Conservation (phyloP, 1,140 invertebrate genomes). For the Drosophila persimilis region DNA sequence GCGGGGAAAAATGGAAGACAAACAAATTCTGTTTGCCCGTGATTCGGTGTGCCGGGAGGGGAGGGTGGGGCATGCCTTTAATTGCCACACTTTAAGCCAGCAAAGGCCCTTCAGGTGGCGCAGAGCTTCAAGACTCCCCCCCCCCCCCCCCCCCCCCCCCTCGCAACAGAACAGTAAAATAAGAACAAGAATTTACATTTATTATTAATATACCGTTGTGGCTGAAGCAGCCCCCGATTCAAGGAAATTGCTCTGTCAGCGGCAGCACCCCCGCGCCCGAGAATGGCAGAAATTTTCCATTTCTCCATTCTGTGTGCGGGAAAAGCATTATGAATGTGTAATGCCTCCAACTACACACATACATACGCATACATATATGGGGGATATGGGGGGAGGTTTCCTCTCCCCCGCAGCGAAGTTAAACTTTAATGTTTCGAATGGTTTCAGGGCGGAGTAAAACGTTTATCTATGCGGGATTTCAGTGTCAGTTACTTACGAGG, state of each 20-base stretch:
- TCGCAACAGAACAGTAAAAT: constrained; percentile 14
- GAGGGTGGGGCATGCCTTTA: constrained; percentile 42
- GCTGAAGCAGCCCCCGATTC: constrained; percentile 8
- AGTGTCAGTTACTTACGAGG: too few species aligned
- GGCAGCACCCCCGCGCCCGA: constrained; percentile 8
- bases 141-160: too few species aligned
- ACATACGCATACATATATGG: neutral
- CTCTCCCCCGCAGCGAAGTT: too few species aligned
- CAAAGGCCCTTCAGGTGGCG: constrained; percentile 15
- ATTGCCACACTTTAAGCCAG: constrained; percentile 71
- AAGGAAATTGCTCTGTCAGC: constrained; percentile 47
- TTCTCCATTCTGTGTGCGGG: constrained; percentile 20
- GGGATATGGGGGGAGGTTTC: too few species aligned
- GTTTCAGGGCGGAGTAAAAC: too few species aligned
- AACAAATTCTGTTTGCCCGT: constrained; percentile 32
- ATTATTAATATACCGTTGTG: constrained; percentile 74
- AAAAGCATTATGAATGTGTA: constrained; percentile 64
- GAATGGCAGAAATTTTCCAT: constrained; percentile 34
- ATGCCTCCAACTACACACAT: constrained; percentile 32
- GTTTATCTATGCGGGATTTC: too few species aligned
- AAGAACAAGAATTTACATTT: constrained; percentile 74
- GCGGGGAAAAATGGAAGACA: constrained; percentile 50
- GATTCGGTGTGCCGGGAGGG: constrained; percentile 16
- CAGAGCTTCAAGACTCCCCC: too few species aligned
- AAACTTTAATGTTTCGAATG: too few species aligned